Percentiles rank a stretch among this genome's conserved stretches.
Evolutionary conservation across 2,888 invertebrate species (phyloP).

Genomic region (Uloborus plumipes): DNA sequence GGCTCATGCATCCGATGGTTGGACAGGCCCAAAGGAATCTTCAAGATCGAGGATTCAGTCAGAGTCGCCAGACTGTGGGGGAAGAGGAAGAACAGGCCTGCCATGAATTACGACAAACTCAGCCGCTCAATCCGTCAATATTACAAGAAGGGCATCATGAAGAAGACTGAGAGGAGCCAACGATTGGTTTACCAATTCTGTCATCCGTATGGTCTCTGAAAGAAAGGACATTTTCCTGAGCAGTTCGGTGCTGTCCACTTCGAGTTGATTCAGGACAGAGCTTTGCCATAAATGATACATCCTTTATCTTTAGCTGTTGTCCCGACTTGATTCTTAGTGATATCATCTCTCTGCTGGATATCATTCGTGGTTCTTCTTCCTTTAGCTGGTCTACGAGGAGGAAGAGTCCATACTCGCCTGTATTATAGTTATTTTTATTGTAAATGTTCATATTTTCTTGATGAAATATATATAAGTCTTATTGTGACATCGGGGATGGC

Average conservation of each 20-base stretch:
- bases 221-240: too few species aligned
- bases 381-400: constrained; percentile 48
- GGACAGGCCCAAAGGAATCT: constrained; percentile 92
- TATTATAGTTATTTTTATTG: constrained; percentile 49
- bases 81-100: constrained; percentile 95
- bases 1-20: constrained; percentile 98
- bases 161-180: constrained; percentile 98
- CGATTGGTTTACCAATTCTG: constrained; percentile 99
- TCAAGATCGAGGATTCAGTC: constrained; percentile 99
- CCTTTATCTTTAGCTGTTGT: too few species aligned
- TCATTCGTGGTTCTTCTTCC: background rate
- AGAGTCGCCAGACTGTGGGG: constrained; percentile 98
- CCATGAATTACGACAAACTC: constrained; percentile 99
- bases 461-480: constrained; percentile 11
- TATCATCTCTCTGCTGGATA: too few species aligned
- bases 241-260: too few species aligned
- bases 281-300: too few species aligned
- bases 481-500: background rate
- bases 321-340: too few species aligned
- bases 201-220: constrained; percentile 89
- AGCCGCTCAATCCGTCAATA: constrained; percentile 97
- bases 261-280: too few species aligned
- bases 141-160: constrained; percentile 99
- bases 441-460: constrained; percentile 49
- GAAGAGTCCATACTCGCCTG: constrained; percentile 10